Percentiles rank a stretch among this genome's conserved stretches.
phyloP scores from a whole-genome alignment of 2,113 vertebrate species.

The cattle (Bos taurus) region DNA sequence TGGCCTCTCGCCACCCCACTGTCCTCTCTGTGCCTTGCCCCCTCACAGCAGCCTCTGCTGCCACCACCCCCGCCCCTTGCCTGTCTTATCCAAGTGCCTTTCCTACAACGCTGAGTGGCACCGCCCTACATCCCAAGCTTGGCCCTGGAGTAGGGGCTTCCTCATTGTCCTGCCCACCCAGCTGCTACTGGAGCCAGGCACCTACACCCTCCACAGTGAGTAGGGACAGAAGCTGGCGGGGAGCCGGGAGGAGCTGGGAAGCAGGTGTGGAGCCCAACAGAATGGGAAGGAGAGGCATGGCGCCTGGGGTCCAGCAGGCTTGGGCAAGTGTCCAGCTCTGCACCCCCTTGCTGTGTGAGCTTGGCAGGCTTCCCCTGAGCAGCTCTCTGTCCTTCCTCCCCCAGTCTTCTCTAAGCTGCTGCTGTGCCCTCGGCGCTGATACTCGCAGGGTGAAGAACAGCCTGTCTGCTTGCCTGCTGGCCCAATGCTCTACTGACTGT shows the following conservation, averaged over 20 bases:
- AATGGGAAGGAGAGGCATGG: background rate
- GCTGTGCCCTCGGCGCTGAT: background rate
- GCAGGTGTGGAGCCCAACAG: background rate
- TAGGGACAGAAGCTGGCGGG: background rate
- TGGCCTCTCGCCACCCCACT: slow-evolving; percentile 12
- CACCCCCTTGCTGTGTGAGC: background rate
- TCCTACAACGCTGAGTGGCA: background rate
- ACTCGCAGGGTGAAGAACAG: background rate
- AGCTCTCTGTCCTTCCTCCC: background rate
- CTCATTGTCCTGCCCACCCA: background rate
- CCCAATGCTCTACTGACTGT: background rate
- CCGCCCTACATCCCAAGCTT: background rate
- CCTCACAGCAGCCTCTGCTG: background rate
- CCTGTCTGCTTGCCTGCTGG: fast-evolving
- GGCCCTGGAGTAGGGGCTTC: background rate
- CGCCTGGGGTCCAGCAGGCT: background rate
- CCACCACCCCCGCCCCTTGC: fast-evolving
- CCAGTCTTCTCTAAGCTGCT: background rate
- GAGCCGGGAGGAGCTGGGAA: background rate
- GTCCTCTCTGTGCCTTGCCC: slow-evolving; percentile 39
- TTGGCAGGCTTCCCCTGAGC: background rate
- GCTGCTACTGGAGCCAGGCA: background rate
- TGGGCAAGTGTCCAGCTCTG: background rate
- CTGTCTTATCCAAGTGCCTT: background rate
- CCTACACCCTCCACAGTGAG: slow-evolving; percentile 35